phyloP scores from a whole-genome alignment of 2,888 invertebrate species.

The Athetis lepigone region DNA sequence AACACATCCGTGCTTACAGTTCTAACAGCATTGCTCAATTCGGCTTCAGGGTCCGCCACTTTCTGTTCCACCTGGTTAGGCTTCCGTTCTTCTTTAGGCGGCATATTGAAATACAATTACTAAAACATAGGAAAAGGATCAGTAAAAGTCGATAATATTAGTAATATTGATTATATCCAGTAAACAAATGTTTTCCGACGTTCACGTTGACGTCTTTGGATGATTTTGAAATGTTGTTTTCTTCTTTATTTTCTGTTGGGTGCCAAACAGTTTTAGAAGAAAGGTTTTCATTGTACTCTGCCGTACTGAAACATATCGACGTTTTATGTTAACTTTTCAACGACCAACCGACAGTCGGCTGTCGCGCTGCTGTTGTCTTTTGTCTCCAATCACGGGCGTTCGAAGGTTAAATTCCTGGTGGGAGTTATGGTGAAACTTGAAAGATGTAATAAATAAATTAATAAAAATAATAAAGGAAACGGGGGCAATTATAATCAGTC shows the following conservation, averaged over 20 bases:
- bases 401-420: no score
- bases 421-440: no score
- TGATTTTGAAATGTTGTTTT: slow-evolving; percentile 39
- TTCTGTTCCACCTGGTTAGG: slow-evolving; percentile 77
- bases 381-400: no score
- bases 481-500: no score
- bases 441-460: no score
- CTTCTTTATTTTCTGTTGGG: slow-evolving; percentile 21
- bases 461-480: no score
- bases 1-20: slow-evolving; percentile 80
- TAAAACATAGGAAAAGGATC: slow-evolving; percentile 36
- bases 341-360: no score
- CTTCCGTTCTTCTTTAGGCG: slow-evolving; percentile 73
- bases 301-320: no score
- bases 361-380: no score
- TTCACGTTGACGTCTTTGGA: slow-evolving; percentile 28
- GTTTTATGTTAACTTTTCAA: no score
- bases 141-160: slow-evolving; percentile 41
- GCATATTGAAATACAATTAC: slow-evolving; percentile 71
- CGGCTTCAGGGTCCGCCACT: slow-evolving; percentile 83
- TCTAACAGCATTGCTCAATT: slow-evolving; percentile 85
- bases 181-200: slow-evolving; percentile 26
- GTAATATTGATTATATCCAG: slow-evolving; percentile 33
- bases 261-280: neutral
- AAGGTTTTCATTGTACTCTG: slow-evolving; percentile 7